phyloP scores from a whole-genome alignment of 2,797 vertebrate species.

The Karalla daura region DNA sequence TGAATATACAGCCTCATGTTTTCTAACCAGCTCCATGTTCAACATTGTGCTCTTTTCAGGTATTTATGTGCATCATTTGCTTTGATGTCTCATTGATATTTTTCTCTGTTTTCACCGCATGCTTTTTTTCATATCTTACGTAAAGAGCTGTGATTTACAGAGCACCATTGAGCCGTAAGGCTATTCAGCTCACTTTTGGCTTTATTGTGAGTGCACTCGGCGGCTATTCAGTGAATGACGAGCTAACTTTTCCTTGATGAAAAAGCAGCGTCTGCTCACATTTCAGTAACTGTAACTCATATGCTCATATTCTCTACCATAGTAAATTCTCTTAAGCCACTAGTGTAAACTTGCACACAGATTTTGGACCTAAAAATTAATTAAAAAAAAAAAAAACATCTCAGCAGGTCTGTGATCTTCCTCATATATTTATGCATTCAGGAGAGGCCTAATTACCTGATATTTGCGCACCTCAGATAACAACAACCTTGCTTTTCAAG shows the following conservation, averaged over 20 bases:
- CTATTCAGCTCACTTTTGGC: not conserved
- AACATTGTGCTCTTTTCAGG: not conserved
- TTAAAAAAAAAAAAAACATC: not conserved
- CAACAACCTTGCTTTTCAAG: not conserved
- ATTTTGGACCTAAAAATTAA: not conserved
- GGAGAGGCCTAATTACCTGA: constrained; percentile 1
- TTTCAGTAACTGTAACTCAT: too few species aligned
- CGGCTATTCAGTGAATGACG: not conserved
- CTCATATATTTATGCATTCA: constrained; percentile 9
- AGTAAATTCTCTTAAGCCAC: not conserved
- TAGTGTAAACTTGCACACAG: not conserved
- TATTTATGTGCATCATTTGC: not conserved
- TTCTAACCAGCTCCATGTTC: not conserved
- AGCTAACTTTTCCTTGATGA: not conserved
- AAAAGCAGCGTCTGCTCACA: not conserved
- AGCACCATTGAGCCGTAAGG: not conserved
- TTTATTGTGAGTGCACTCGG: not conserved
- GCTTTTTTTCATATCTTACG: not conserved
- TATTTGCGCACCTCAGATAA: not conserved
- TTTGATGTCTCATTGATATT: not conserved
- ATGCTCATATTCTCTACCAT: too few species aligned
- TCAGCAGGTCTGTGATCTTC: not conserved
- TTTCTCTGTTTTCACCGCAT: not conserved
- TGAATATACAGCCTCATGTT: not conserved
- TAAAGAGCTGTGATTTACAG: not conserved